Conservation (phyloP, 2,797 vertebrate genomes). For the Sebastes alutus region DNA sequence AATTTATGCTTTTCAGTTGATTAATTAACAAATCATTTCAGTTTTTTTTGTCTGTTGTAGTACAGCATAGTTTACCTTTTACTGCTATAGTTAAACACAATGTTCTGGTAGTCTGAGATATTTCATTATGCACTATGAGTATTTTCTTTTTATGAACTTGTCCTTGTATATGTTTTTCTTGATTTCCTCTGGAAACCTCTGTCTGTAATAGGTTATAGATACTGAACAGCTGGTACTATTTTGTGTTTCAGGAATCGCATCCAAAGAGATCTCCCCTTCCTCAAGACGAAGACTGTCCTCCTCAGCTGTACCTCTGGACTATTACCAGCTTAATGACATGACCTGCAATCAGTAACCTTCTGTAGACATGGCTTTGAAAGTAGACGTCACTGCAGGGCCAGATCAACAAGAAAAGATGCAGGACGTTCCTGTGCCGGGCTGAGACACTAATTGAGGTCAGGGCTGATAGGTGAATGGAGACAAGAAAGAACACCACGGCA, state of each 20-base stretch:
- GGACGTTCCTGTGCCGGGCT: constrained; percentile 32
- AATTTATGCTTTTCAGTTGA: background rate
- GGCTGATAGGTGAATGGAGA: constrained; percentile 61
- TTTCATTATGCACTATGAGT: background rate
- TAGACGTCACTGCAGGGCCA: background rate
- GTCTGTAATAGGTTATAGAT: background rate
- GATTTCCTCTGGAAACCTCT: background rate
- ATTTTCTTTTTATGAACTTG: background rate
- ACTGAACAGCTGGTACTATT: background rate
- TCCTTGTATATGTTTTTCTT: background rate
- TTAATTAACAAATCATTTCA: background rate
- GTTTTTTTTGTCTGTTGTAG: background rate
- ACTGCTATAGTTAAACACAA: background rate
- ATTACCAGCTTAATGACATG: background rate
- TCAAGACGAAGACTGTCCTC: background rate
- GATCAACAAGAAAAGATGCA: constrained; percentile 14
- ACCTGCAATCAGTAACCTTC: background rate
- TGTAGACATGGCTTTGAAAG: constrained; percentile 20
- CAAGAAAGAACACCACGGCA: constrained; percentile 37
- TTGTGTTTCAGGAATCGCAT: constrained; percentile 32
- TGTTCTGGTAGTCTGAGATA: background rate
- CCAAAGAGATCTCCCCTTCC: background rate
- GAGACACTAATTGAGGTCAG: constrained; percentile 9
- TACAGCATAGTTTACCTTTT: background rate
- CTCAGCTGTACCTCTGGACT: background rate